Conservation (phyloP, 2,888 invertebrate species). For the Chesias legatella region DNA sequence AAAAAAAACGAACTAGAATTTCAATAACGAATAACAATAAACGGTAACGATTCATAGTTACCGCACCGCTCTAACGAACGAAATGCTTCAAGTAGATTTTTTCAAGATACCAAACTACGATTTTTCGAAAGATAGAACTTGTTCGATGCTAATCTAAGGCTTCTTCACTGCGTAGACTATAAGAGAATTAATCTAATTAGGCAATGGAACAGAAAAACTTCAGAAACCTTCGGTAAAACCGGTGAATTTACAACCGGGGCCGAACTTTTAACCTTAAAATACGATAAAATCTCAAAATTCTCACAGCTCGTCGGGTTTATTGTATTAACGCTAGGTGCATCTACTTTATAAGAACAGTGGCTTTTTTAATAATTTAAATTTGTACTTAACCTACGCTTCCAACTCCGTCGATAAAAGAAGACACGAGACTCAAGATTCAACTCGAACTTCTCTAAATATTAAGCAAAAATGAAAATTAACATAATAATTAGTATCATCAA, state of each 20-base stretch:
- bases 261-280: conserved; percentile 65
- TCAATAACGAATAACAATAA: conserved; percentile 16
- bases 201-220: conserved; percentile 58
- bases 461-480: conserved; percentile 31
- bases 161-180: conserved; percentile 56
- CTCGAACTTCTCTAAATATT: conserved; percentile 37
- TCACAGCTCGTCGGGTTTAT: conserved; percentile 81
- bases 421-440: conserved; percentile 47
- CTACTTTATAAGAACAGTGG: conserved; percentile 80
- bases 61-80: conserved; percentile 27
- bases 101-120: conserved; percentile 50
- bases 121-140: conserved; percentile 39
- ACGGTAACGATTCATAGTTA: conserved; percentile 21
- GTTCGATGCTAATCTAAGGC: conserved; percentile 61
- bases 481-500: conserved; percentile 27
- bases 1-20: conserved; percentile 34
- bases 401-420: conserved; percentile 58
- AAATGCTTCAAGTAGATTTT: conserved; percentile 38
- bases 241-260: conserved; percentile 57
- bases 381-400: conserved; percentile 76
- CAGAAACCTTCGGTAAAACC: conserved; percentile 13
- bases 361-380: conserved; percentile 75
- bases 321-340: conserved; percentile 78
- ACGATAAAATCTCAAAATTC: conserved; percentile 81
- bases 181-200: conserved; percentile 67